phyloP scores from a whole-genome alignment of 2,113 vertebrate genomes.

The Ancistrus triradiatus region DNA sequence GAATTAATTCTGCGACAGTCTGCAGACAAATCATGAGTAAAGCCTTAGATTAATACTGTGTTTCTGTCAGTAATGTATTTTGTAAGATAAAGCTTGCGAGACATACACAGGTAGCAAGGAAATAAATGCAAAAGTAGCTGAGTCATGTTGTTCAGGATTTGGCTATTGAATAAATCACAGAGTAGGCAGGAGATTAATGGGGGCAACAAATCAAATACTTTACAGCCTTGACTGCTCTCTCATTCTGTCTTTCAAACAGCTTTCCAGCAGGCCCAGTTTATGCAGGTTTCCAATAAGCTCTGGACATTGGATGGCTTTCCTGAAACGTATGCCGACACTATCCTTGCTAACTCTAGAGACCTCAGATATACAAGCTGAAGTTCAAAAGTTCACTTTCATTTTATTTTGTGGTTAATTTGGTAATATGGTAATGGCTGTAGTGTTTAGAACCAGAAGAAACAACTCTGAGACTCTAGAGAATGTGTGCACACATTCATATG shows the following conservation, averaged over 20 bases:
- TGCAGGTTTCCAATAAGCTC: slow-evolving; percentile 15
- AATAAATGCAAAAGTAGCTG: slow-evolving; percentile 26
- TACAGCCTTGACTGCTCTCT: slow-evolving; percentile 18
- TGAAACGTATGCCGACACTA: neutral
- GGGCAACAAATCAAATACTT: slow-evolving; percentile 21
- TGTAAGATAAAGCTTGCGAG: neutral
- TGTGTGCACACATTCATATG: too few relatives aligned
- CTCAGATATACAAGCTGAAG: too few relatives aligned
- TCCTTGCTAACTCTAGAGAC: neutral
- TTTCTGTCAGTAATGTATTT: slow-evolving; percentile 18
- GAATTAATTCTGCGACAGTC: too few relatives aligned
- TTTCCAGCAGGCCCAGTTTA: slow-evolving; percentile 1
- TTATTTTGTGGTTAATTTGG: too few relatives aligned
- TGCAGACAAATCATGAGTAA: slow-evolving; percentile 19
- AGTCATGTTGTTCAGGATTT: slow-evolving; percentile 30
- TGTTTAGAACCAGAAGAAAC: too few relatives aligned
- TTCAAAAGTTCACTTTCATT: too few relatives aligned
- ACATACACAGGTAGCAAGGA: slow-evolving; percentile 2
- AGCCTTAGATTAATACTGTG: slow-evolving; percentile 14
- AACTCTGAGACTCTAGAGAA: too few relatives aligned
- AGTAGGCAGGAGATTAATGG: slow-evolving; percentile 29
- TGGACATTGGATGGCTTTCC: slow-evolving; percentile 27
- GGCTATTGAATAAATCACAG: slow-evolving; percentile 15
- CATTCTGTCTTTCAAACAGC: slow-evolving; percentile 6
- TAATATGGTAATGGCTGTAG: too few relatives aligned